Conservation (phyloP, 2,797 vertebrate genomes). For the Scarus forsteni region DNA sequence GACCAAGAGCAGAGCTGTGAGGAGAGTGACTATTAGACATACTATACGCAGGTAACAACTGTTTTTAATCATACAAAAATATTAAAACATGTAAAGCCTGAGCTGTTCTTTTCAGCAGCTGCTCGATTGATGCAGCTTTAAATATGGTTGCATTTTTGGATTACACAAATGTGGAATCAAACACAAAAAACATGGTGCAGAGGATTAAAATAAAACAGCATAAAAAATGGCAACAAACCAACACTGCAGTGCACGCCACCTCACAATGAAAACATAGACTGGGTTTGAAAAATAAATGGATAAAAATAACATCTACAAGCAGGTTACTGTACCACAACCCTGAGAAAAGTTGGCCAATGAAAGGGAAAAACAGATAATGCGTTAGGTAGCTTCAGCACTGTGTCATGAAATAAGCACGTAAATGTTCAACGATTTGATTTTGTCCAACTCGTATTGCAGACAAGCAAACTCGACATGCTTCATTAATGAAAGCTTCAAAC, state of each 20-base stretch:
- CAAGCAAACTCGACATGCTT: background rate
- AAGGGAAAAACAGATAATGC: constrained; percentile 42
- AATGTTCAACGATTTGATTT: constrained; percentile 5
- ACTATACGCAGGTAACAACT: background rate
- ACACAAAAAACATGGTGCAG: background rate
- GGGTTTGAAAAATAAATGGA: constrained; percentile 11
- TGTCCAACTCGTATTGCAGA: constrained; percentile 7
- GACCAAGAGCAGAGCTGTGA: background rate
- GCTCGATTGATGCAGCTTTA: constrained; percentile 36
- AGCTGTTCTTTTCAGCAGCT: background rate
- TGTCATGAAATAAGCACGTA: background rate
- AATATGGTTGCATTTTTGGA: background rate
- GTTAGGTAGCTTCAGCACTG: constrained; percentile 4
- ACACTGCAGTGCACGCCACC: constrained; percentile 49
- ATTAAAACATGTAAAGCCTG: background rate
- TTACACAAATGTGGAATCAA: background rate
- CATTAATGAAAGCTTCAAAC: background rate
- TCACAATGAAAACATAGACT: constrained; percentile 24
- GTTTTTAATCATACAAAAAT: no score
- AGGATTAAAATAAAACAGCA: constrained; percentile 18
- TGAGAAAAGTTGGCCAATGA: constrained; percentile 73
- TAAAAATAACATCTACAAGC: constrained; percentile 48
- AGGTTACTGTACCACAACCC: constrained; percentile 79
- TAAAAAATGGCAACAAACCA: constrained; percentile 20
- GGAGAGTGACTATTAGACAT: background rate